Evolutionary conservation across 2,113 vertebrate genomes (phyloP).

Genomic region (Micromys minutus): DNA sequence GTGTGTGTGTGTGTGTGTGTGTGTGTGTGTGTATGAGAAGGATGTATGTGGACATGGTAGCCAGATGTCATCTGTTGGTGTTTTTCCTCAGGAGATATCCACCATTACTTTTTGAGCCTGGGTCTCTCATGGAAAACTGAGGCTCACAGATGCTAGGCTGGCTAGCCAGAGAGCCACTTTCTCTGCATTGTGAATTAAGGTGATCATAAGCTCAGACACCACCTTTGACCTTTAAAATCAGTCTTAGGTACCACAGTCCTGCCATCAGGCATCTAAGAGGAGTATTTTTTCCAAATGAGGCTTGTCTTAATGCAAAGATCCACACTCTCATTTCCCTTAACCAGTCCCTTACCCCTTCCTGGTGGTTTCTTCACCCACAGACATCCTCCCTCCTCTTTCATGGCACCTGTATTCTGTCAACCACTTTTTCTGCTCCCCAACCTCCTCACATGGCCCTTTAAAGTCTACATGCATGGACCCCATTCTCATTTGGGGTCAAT

Average conservation of each 20-base stretch:
- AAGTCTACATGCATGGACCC: fast-evolving
- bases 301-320: neutral
- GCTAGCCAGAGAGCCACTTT: neutral
- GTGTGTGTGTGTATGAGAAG: neutral
- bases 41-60: too few relatives aligned
- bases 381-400: neutral
- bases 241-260: neutral
- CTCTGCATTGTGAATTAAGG: neutral
- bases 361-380: neutral
- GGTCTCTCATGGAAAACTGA: neutral
- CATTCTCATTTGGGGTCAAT: too few relatives aligned
- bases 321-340: neutral
- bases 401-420: neutral
- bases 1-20: neutral
- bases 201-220: neutral
- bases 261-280: neutral
- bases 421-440: neutral
- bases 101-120: neutral
- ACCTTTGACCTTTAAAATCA: neutral
- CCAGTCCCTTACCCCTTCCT: neutral
- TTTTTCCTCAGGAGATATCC: neutral
- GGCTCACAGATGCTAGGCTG: neutral
- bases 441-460: too few relatives aligned
- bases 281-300: neutral
- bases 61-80: neutral